Conservation (phyloP, 2,888 invertebrate genomes). For the Clusia tigrina region DNA sequence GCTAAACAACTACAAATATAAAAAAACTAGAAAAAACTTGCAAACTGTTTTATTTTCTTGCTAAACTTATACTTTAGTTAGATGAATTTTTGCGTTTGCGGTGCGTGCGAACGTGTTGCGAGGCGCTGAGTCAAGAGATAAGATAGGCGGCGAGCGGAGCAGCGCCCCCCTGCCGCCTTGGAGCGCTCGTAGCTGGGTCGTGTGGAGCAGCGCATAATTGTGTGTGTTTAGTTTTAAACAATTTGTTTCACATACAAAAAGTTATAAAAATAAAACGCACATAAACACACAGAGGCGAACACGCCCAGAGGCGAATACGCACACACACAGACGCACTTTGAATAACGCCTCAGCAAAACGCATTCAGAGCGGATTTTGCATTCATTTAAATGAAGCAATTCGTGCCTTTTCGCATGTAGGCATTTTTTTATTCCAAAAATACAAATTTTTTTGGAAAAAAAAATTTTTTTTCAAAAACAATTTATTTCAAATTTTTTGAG, state of each 20-base stretch:
- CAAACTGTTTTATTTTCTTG: neutral
- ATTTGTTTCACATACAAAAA: neutral
- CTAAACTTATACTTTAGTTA: neutral
- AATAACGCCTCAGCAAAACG: too few species aligned
- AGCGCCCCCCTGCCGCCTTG: neutral
- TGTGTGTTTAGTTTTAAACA: neutral
- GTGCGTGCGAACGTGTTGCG: constrained; percentile 29
- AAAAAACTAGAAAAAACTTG: too few species aligned
- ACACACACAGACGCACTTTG: too few species aligned
- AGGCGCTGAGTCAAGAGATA: constrained; percentile 1
- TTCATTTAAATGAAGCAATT: too few species aligned
- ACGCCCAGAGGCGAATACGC: too few species aligned
- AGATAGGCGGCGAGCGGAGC: neutral
- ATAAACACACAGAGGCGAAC: too few species aligned
- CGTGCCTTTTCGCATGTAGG: too few species aligned
- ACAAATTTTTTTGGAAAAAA: too few species aligned
- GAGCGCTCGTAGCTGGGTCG: neutral
- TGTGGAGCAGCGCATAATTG: neutral
- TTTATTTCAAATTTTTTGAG: too few species aligned
- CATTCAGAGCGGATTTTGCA: too few species aligned
- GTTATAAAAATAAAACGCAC: neutral
- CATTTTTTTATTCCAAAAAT: too few species aligned
- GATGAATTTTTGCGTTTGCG: neutral
- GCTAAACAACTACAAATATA: neutral
- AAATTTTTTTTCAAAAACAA: too few species aligned